Evolutionary conservation across 1,140 invertebrate species (phyloP).

Genomic region (Hypsibius dujardini): DNA sequence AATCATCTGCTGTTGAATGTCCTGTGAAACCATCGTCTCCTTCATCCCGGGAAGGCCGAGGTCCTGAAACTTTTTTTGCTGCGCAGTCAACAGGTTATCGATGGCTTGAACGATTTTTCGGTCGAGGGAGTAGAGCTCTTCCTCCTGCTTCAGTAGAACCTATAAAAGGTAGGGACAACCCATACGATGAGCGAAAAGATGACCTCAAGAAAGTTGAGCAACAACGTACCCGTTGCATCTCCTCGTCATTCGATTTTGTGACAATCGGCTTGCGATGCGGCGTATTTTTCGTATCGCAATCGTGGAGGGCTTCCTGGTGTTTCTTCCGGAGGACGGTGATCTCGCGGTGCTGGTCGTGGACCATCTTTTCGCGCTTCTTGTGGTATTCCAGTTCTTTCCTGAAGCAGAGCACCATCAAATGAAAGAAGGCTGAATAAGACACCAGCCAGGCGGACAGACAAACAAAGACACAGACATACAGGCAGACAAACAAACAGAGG

Average conservation of each 20-base stretch:
- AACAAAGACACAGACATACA: too few relatives aligned
- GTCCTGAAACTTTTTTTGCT: not conserved
- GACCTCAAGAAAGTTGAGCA: not conserved
- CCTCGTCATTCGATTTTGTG: not conserved
- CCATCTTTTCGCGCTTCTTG: conserved; percentile 1
- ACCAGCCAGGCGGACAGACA: too few relatives aligned
- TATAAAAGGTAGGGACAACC: not conserved
- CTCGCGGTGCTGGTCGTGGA: not conserved
- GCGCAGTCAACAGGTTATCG: not conserved
- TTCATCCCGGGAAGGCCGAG: not conserved
- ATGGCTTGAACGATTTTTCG: not conserved
- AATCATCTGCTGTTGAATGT: not conserved
- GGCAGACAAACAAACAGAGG: too few relatives aligned
- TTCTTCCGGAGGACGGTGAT: not conserved
- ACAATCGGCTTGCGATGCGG: not conserved
- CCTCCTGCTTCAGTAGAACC: not conserved
- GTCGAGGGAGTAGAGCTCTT: not conserved
- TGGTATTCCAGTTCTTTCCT: not conserved
- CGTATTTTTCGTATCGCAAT: not conserved
- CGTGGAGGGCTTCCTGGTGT: not conserved
- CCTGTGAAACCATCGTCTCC: not conserved
- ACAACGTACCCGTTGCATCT: not conserved
- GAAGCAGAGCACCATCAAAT: too few relatives aligned
- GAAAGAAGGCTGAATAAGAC: too few relatives aligned
- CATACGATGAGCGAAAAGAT: not conserved